These are phyloP conservation scores for Parasteatoda lunata DNA, from an alignment of 2,888 invertebrate species.

Conservation along the genomic window DNA sequence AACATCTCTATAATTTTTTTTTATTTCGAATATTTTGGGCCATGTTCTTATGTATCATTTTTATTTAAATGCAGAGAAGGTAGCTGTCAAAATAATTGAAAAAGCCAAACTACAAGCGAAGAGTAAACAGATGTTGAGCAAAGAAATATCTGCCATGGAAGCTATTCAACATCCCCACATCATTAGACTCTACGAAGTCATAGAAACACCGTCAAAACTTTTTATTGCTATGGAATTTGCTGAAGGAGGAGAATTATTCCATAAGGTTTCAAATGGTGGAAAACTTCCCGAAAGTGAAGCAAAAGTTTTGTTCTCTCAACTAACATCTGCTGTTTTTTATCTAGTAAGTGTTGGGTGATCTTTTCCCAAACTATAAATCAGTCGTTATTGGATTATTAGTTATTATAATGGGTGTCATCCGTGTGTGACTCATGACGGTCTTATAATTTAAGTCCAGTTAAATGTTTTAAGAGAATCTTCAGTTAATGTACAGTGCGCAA, in stretches of 20 bases:
- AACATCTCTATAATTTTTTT: too few relatives aligned
- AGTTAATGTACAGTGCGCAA: too few relatives aligned
- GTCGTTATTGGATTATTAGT: too few relatives aligned
- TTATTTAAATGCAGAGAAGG: constrained; percentile 78
- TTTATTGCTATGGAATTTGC: constrained; percentile 86
- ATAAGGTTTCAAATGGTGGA: constrained; percentile 82
- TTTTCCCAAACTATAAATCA: too few relatives aligned
- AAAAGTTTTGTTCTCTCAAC: constrained; percentile 81
- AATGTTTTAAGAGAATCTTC: too few relatives aligned
- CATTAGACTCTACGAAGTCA: constrained; percentile 81
- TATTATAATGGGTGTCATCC: too few relatives aligned
- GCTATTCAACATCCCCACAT: constrained; percentile 83
- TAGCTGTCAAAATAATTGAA: constrained; percentile 84
- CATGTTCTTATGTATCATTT: neutral
- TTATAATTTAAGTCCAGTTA: too few relatives aligned
- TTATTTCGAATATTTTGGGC: neutral
- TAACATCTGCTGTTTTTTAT: constrained; percentile 82
- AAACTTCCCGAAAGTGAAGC: constrained; percentile 81
- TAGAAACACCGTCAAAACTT: constrained; percentile 83
- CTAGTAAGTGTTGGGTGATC: constrained; percentile 78
- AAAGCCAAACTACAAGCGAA: constrained; percentile 82
- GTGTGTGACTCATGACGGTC: too few relatives aligned
- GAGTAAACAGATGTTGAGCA: constrained; percentile 80
- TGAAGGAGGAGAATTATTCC: constrained; percentile 83
- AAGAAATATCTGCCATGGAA: constrained; percentile 83